Conservation (phyloP, 1,140 invertebrate genomes). For the Oppia nitens region DNA sequence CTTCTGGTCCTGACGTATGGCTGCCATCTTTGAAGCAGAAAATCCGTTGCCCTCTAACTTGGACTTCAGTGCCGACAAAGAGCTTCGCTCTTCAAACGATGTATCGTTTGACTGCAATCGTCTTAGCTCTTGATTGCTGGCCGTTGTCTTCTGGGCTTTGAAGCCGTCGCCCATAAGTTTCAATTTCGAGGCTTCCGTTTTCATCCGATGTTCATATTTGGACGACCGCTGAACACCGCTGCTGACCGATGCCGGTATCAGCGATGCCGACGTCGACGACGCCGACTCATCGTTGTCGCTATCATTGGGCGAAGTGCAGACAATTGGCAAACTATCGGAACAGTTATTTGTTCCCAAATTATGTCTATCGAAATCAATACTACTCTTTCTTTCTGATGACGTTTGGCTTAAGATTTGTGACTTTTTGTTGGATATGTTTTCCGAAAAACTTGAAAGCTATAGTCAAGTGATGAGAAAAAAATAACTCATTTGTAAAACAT, state of each 20-base stretch:
- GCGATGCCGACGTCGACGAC: not conserved
- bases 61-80: conserved; percentile 36
- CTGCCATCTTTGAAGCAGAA: conserved; percentile 51
- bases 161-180: conserved; percentile 55
- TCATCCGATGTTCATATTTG: conserved; percentile 12
- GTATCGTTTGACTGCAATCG: conserved; percentile 57
- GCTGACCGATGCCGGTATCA: too few relatives aligned
- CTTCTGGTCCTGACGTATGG: conserved; percentile 33
- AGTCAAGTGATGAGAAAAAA: too few relatives aligned
- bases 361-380: not conserved
- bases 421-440: not conserved
- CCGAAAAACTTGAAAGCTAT: not conserved
- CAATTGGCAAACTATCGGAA: not conserved
- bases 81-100: conserved; percentile 53
- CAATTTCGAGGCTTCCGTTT: conserved; percentile 6
- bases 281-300: not conserved
- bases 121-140: conserved; percentile 60
- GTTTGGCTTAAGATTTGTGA: not conserved
- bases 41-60: conserved; percentile 54
- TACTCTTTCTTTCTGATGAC: not conserved
- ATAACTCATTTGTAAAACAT: too few relatives aligned
- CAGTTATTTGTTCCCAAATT: not conserved
- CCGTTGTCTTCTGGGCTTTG: conserved; percentile 49
- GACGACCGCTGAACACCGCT: not conserved
- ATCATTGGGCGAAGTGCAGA: not conserved